Percentiles rank a stretch among this genome's conserved stretches.
These are phyloP conservation scores for Rhagophthalmus giganteus DNA, from an alignment of 2,888 invertebrate genomes.

Conservation along the genomic window DNA sequence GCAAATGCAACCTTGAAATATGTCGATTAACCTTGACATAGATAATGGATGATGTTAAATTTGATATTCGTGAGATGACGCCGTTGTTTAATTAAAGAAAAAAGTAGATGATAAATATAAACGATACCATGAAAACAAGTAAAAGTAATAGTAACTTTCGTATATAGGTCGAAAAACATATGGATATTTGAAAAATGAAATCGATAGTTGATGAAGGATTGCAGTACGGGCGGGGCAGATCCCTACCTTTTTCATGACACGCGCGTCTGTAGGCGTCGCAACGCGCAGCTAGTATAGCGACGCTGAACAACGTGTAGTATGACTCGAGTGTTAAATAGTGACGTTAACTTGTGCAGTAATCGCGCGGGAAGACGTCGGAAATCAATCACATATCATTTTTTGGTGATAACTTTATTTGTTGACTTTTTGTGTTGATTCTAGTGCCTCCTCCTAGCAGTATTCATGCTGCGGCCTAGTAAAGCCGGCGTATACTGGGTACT, in stretches of 20 bases:
- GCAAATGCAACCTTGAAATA: too few species aligned
- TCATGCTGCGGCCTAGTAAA: conserved; percentile 37
- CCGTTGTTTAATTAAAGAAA: not conserved
- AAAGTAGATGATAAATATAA: not conserved
- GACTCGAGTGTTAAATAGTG: conserved; percentile 46
- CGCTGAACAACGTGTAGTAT: conserved; percentile 48
- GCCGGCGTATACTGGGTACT: conserved; percentile 33
- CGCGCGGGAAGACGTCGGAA: conserved; percentile 40
- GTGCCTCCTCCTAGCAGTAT: conserved; percentile 41
- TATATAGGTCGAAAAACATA: conserved; percentile 25
- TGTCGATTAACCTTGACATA: too few species aligned
- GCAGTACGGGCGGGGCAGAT: conserved; percentile 33
- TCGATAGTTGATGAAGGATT: conserved; percentile 33
- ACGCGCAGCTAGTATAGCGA: conserved; percentile 45
- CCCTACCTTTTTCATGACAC: conserved; percentile 39
- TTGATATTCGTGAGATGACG: not conserved
- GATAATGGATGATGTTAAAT: too few species aligned
- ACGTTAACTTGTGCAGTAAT: conserved; percentile 43
- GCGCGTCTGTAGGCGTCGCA: conserved; percentile 29
- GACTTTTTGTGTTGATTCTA: conserved; percentile 42
- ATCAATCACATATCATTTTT: conserved; percentile 44
- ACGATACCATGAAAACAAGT: not conserved
- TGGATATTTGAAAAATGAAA: conserved; percentile 38
- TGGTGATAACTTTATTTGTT: conserved; percentile 39
- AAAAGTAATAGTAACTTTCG: conserved; percentile 6